Base-by-base conservation (phyloP, 2,888 invertebrate species). In the Gymnosoma rotundatum region DNA sequence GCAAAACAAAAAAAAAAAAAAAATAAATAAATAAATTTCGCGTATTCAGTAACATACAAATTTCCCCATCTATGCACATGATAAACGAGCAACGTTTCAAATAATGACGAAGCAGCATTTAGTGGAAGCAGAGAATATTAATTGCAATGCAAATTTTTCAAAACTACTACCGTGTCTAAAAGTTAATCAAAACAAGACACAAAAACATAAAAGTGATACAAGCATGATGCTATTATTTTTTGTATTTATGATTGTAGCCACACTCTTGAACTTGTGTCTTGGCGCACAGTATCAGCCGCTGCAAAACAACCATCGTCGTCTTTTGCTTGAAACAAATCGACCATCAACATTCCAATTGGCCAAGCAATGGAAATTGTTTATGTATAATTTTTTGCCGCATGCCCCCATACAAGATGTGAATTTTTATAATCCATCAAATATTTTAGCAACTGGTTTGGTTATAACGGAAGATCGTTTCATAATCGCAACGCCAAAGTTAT, bases 391-490 rank as follows among this genome's bases (percentile, higher is more conserved):
- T 88, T 95, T 95, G 0, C 94, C 94, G 66, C 94, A 95, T 88
- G 93, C 92, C 16, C 94, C 94, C 1, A 91, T 93, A 7, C 92
- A 93, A 12, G 91, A 94, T 87, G 93, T 93, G 87, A 93, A 93
- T 67, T 91, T 91, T 78, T 92, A 88, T 69, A 91, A 87, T 88
- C 95, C 96, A 0, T 95, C 95, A 89, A 96, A 96, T 91, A 94
- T 95, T 0, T 94, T 96, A 6, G 94, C 96, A 50, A 96, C 97
- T 0, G 97, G 97, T 1, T 89, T 97, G 83, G 96, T 96, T 88
- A 93, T 96, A 42, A 94, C 94, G 2, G 94, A 94, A 92, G 95
- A 96, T 88, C 93, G 95, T 83, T 93, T 97, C 36, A 97, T 96
- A 90, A 83, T 97, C n/a, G 94, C 96, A 0, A 94, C 95, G 14